Evolutionary conservation across 2,888 invertebrate species (phyloP), one percentile per base, ranked within the genome.

Genomic region (Microctonus hyperodae): DNA sequence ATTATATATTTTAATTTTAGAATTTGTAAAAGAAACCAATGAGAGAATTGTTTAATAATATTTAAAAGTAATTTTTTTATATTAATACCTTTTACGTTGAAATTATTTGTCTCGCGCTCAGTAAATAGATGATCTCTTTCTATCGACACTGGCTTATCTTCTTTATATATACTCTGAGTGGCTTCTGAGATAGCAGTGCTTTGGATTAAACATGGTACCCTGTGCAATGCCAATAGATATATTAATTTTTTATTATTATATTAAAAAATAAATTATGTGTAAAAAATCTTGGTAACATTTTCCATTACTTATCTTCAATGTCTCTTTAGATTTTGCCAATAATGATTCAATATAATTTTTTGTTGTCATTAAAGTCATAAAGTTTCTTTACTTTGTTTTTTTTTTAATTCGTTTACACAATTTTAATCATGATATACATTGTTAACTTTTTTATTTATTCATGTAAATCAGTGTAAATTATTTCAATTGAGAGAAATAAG

Each of bases 121-220:
- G 28, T 59, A 25, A 59, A 44, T 48, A 28, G 59, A 16, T 44
- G 31, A 59, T 60, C 50, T 50, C 50, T 60, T 50, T 31, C n/a
- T 25, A 25, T 48, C 48, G 58, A 59, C 66, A 48, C 28, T 57
- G 50, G 70, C 70, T 70, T 70, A 68, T 70, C 70, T 70, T 66
- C 65, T 61, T 64, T 57, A 48, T 65, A 70, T 64, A 67, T 40
- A 31, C 16, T 57, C 53, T 37, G 16, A 62, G 67, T 65, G 63
- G 57, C 60, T 65, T 60, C 61, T 64, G 55, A 66, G 66, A 61
- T 64, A 62, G 61, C 35, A 63, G 56, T 31, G 31, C 33, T n/a
- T 13, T 53, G 40, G 58, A 65, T 58, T 59, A 53, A n/a, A 16
- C 35, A n/a, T n/a, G 13, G 35, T 33, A 44, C n/a, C 64, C 58